Base-by-base conservation (phyloP, 2,797 vertebrate genomes). In the Cossypha polioptera region DNA sequence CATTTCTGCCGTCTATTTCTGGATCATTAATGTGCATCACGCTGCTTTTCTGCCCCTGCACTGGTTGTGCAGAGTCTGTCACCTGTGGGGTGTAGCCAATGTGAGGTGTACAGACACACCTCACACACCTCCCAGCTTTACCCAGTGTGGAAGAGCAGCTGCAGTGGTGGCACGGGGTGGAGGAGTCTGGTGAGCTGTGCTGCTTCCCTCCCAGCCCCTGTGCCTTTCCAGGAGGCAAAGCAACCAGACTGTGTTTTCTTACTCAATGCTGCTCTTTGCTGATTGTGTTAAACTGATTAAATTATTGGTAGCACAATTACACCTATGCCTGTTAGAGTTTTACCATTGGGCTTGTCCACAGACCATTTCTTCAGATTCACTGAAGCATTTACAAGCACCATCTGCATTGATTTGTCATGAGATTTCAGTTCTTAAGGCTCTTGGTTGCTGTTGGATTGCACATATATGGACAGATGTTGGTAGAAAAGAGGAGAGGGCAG, bases 1-100 rank as follows among this genome's bases (percentile, higher is more conserved):
- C 2, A 0, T 67, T 79, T 86, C 38, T 83, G 22, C 47, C 0
- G 0, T 59, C 0, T 14, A 4, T 65, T 50, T 80, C 24, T 78
- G 10, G 43, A 42, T 67, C 28, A 31, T 10, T 8, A 13, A n/a
- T 12, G 25, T 51, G 57, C 42, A 45, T 29, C 25, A 5, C 1
- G 2, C 28, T 54, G 15, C 48, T 35, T 45, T 76, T 36, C 33
- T 73, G 24, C 7, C 22, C 16, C 24, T 62, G 15, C 22, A 2
- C 5, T 16, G 20, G 5, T 10, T 19, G 36, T 25, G 6, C 11
- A 16, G 42, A 21, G 31, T 36, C 47, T 40, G 19, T n/a, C n/a
- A 31, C 38, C 28, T 26, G 5, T 2, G 11, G 15, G 15, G 1
- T 42, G 29, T 13, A 40, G 21, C 26, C 17, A 11, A 16, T 35